Percentiles rank a stretch among this genome's conserved stretches.
Evolutionary conservation across 2,113 vertebrate genomes (phyloP).

Genomic region (Baryphthengus martii): DNA sequence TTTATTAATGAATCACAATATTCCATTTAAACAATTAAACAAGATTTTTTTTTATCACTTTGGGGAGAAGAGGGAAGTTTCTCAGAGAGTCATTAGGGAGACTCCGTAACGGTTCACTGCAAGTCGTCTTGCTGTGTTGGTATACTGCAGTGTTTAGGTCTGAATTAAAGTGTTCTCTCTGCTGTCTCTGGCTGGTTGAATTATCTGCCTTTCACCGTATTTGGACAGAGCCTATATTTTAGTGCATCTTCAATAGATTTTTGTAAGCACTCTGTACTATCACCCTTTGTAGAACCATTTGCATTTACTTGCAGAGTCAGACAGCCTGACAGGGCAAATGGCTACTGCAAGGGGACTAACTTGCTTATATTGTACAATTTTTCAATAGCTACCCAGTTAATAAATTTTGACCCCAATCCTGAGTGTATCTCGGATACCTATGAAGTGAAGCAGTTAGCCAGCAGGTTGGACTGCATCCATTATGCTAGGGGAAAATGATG

Average conservation of each 20-base stretch:
- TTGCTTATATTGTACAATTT: neutral
- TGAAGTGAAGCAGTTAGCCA: neutral
- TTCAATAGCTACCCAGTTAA: neutral
- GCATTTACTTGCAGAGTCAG: neutral
- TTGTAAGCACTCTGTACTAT: neutral
- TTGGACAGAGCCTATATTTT: neutral
- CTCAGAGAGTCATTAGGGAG: slow-evolving; percentile 19
- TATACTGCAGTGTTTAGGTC: neutral
- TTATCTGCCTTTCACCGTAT: neutral
- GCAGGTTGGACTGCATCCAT: neutral
- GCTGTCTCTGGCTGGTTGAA: neutral
- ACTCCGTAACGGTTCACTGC: neutral
- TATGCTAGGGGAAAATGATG: neutral
- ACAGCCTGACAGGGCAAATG: neutral
- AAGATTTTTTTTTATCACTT: neutral
- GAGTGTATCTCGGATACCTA: neutral
- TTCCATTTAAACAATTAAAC: slow-evolving; percentile 9
- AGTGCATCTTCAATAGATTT: neutral
- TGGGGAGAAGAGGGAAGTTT: slow-evolving; percentile 18
- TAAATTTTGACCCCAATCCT: neutral
- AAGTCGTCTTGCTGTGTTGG: neutral
- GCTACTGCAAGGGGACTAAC: neutral
- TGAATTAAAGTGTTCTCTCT: neutral
- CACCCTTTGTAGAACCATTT: neutral
- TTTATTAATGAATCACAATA: slow-evolving; percentile 3